Base-by-base conservation (phyloP, 1,140 invertebrate genomes). In the Stratiolaelaps scimitus region DNA sequence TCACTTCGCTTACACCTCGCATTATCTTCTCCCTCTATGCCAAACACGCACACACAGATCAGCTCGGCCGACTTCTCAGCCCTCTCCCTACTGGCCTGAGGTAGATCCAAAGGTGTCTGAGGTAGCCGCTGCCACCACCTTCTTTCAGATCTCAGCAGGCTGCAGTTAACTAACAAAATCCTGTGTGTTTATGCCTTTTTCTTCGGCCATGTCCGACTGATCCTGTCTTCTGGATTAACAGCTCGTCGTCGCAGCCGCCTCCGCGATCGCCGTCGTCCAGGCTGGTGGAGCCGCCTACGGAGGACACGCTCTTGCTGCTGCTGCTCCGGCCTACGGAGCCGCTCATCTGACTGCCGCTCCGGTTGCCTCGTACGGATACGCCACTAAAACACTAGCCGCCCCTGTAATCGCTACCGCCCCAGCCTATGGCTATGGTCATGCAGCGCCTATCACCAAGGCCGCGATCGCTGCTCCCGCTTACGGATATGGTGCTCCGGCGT, bases 171-270 rank as follows among this genome's bases (percentile, higher is more conserved):
- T n/a, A n/a, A n/a, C n/a, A n/a, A n/a, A n/a, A 40, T 40, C 34
- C 34, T 40, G 34, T 40, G 34, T 40, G 34, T 40, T 40, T 40
- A 4, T 40, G 10, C 10, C 4, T 40, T 40, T n/a, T 40, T 40
- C 34, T 6, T 6, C 10, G 34, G 10, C 34, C 4, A 40, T 40
- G 4, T 40, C 10, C 10, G 10, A 40, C n/a, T n/a, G n/a, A n/a
- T n/a, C 10, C 34, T 40, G 34, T 40, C 10, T 10, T 40, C 34
- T 40, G 34, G n/a, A n/a, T n/a, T 34, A 15, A 13, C 53, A 60
- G 53, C 26, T 60, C 23, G 34, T 60, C 53, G 34, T 60, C 53
- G 15, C 23, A 26, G 26, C 26, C 53, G 53, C 53, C 23, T 60
- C 23, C 20, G 13, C 26, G 15, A 15, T 60, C 26, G 53, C 53